Percentiles rank a stretch among this genome's conserved stretches.
Evolutionary conservation across 2,888 invertebrate species (phyloP).

Genomic region (Hirudinaria manillensis): DNA sequence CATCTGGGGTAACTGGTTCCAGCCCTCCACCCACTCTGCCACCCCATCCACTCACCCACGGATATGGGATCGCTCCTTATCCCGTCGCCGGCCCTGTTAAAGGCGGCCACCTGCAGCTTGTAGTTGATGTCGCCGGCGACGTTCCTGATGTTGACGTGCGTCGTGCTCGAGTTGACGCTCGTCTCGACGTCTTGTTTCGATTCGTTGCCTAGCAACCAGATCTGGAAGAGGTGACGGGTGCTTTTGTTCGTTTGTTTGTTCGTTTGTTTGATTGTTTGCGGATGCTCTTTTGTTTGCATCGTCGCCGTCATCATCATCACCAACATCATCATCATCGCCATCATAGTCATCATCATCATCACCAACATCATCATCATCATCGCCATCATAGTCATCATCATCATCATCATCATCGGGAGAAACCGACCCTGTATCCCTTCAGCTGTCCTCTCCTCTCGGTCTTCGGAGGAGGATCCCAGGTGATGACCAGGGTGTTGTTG

Average conservation of each 20-base stretch:
- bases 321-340: background rate
- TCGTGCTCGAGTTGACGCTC: conserved; percentile 78
- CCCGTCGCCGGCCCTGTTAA: conserved; percentile 79
- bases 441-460: conserved; percentile 74
- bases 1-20: background rate
- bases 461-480: conserved; percentile 74
- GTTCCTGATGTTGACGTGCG: conserved; percentile 80
- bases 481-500: conserved; percentile 71
- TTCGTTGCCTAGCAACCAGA: conserved; percentile 50
- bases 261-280: too few species aligned
- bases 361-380: background rate
- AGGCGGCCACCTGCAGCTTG: conserved; percentile 80
- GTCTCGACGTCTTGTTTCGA: conserved; percentile 62
- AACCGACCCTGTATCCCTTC: conserved; percentile 76
- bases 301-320: background rate
- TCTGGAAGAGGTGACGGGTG: conserved; percentile 31
- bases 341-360: conserved; percentile 3
- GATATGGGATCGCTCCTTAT: conserved; percentile 43
- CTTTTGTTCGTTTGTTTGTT: too few species aligned
- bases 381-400: too few species aligned
- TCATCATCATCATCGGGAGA: too few species aligned
- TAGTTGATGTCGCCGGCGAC: conserved; percentile 78
- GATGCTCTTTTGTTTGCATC: background rate
- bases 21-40: background rate
- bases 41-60: conserved; percentile 33